A percentile compares a stretch with the other conserved stretches of the same genome.
Evolutionary conservation across 2,797 vertebrate genomes (phyloP).

Genomic region (Macrochelys suwanniensis): DNA sequence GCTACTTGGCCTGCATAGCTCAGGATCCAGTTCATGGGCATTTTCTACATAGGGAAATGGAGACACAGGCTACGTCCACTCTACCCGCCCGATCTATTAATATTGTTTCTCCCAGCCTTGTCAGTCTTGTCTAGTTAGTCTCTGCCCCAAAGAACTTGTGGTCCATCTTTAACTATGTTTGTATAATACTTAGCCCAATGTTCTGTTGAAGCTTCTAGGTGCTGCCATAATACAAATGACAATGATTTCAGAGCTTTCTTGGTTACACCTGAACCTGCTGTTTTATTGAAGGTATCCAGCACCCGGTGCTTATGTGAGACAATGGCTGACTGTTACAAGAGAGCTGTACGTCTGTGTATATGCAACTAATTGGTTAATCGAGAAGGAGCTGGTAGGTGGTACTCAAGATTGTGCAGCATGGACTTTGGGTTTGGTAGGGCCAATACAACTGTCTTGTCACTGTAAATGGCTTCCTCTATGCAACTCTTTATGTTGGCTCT

Average conservation of each 20-base stretch:
- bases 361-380: background rate
- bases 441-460: background rate
- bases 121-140: background rate
- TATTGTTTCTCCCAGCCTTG: background rate
- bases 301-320: background rate
- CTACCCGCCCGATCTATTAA: too few relatives aligned
- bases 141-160: background rate
- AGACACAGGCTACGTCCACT: background rate
- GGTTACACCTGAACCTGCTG: background rate
- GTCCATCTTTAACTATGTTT: background rate
- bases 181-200: background rate
- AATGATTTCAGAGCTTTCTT: background rate
- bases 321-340: background rate
- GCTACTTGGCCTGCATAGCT: background rate
- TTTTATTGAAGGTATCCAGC: background rate
- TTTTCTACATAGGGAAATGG: background rate
- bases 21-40: background rate
- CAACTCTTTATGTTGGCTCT: background rate
- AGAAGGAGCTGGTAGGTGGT: background rate
- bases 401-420: background rate
- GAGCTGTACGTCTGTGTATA: background rate
- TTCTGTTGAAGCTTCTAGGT: background rate
- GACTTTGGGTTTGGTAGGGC: background rate
- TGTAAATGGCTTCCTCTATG: slow-evolving; percentile 9
- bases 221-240: background rate